Percentiles rank a stretch among this genome's conserved stretches.
phyloP scores from a whole-genome alignment of 2,888 invertebrate genomes.

The Stomorhina lunata region DNA sequence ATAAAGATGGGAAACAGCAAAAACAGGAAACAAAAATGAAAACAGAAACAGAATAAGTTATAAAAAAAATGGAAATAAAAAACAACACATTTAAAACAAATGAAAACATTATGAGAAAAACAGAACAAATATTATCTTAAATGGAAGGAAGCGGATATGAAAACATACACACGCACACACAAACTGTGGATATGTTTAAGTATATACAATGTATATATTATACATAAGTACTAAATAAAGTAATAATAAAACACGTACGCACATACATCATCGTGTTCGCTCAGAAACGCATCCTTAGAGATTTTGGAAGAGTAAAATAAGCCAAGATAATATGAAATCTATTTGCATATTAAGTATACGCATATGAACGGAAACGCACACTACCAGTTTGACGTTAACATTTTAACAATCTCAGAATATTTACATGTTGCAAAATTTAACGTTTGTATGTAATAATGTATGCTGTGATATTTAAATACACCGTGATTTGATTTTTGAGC shows the following conservation, averaged over 20 bases:
- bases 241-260: background rate
- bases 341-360: background rate
- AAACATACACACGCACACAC: slow-evolving; percentile 4
- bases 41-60: background rate
- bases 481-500: slow-evolving; percentile 10
- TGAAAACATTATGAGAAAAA: background rate
- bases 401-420: background rate
- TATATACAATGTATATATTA: background rate
- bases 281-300: background rate
- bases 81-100: background rate
- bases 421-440: background rate
- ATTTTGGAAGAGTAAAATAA: background rate
- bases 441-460: no score
- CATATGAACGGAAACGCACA: background rate
- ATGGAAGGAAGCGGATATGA: slow-evolving; percentile 47
- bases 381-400: no score
- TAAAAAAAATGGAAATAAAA: background rate
- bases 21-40: background rate
- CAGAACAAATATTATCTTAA: slow-evolving; percentile 39
- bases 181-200: background rate
- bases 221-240: background rate
- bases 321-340: background rate
- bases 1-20: no score
- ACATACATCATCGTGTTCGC: background rate
- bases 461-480: background rate